Evolutionary conservation across 2,888 invertebrate species (phyloP), one percentile per base, ranked within the genome.

Genomic region (Melipona bicolor): DNA sequence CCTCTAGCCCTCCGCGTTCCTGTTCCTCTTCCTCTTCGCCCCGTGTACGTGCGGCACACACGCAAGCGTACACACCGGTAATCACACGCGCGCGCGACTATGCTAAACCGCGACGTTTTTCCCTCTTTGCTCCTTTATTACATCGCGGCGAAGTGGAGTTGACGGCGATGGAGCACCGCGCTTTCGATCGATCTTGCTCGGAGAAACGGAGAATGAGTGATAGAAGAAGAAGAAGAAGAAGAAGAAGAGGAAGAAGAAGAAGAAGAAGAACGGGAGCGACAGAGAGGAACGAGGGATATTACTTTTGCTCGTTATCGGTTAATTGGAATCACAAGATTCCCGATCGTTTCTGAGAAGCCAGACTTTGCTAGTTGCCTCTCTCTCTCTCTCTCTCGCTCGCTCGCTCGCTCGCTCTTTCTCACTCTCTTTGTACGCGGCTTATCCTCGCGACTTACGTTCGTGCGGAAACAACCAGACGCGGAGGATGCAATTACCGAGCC

Each of bases 221-320:
- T 62, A 19, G 32, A 24, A 27, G 24, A 61, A 52, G 19, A 19
- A 52, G 19, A 56, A 24, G 36, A 50, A 62, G 68, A 17, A 62
- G 59, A 78, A 65, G 68, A 24, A 64, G 32, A 54, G 65, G 62
- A 59, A 68, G 68, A 24, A 56, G 17, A 62, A 21, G 32, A 24
- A 17, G n/a, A 59, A 50, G 52, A 52, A 52, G 17, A 61, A 36
- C 3, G 64, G 64, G 77, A 74, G 54, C 36, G 72, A 65, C 43
- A 67, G 67, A 74, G 69, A 71, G 56, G 72, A 50, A 69, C 54
- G 78, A 74, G 76, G 75, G 87, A 89, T 89, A 89, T 90, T 90
- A 89, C 89, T 90, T 88, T 84, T 88, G 87, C 89, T 89, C 89
- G 90, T 89, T 89, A 89, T 89, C 90, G 90, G 88, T 89, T 89